Base-by-base conservation (phyloP, 2,113 vertebrate species). In the Thunnus maccoyii region DNA sequence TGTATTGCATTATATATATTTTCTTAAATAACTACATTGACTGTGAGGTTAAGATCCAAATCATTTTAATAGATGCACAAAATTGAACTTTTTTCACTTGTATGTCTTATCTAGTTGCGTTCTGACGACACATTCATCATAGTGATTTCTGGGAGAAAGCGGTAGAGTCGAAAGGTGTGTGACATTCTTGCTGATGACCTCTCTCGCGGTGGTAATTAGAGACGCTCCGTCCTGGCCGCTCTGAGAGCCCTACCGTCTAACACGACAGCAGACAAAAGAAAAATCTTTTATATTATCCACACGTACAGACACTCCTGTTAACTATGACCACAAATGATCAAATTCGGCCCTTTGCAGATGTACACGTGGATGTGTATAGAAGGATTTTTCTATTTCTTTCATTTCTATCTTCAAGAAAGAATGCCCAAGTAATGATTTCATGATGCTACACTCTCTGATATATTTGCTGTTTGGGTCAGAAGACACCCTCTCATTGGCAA, bases 141-240 rank as follows among this genome's bases (percentile, higher is more conserved):
- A 1, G 50, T 22, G 71, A 48, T 68, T 58, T 62, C 10, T 74
- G 62, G 48, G 72, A 47, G 72, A n/a, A 55, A 41, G 79, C 78
- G 30, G 62, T 15, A 4, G 48, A 80, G 72, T 61, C 27, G 25
- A 69, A 72, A 80, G 62, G 48, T 64, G 76, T 61, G 71, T 46
- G 25, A 75, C 60, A 16, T 20, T 58, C 70, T 55, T 70, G 63
- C 75, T 54, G 48, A 61, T 80, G 78, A 73, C 85, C 67, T 58
- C 80, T 52, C 20, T 57, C 30, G 36, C 72, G 13, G 87, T 56
- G 56, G 83, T 83, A 89, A 91, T 91, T 86, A 91, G 76, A 86
- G 72, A 78, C 69, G 20, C 76, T 67, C 72, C 1, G 27, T 69
- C 73, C 72, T 20, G 64, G 63, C 62, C 16, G 50, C 71, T 66